These are phyloP conservation scores for Zygothrica quintamaculata DNA, from an alignment of 2,888 invertebrate genomes.

Conservation along the genomic window DNA sequence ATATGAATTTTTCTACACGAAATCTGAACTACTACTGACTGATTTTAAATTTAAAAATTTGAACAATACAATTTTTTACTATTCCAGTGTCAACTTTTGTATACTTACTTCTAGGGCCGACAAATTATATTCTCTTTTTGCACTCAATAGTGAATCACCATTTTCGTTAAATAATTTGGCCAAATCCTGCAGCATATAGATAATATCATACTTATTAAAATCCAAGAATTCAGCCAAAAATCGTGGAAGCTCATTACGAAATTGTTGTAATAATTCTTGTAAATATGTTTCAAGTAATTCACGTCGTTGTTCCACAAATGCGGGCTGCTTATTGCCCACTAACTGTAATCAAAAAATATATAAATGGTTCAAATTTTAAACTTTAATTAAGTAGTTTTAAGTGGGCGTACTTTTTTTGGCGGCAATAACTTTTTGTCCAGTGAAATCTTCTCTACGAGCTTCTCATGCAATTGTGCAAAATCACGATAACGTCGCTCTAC, in stretches of 20 bases:
- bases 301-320: slow-evolving; percentile 93
- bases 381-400: neutral
- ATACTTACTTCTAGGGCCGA: slow-evolving; percentile 90
- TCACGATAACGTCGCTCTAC: slow-evolving; percentile 94
- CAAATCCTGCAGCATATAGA: slow-evolving; percentile 91
- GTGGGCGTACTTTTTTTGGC: slow-evolving; percentile 90
- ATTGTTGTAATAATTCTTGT: slow-evolving; percentile 89
- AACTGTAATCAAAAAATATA: slow-evolving; percentile 34
- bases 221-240: slow-evolving; percentile 93
- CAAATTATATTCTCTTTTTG: slow-evolving; percentile 88
- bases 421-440: slow-evolving; percentile 94
- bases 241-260: slow-evolving; percentile 92
- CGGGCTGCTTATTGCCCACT: slow-evolving; percentile 92
- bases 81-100: too few relatives aligned
- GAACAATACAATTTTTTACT: too few relatives aligned
- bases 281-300: slow-evolving; percentile 93
- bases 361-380: too few relatives aligned
- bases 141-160: slow-evolving; percentile 88
- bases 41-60: too few relatives aligned
- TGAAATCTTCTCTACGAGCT: slow-evolving; percentile 91
- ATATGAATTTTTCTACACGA: too few relatives aligned
- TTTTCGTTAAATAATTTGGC: slow-evolving; percentile 91
- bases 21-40: slow-evolving; percentile 18
- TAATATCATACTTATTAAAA: slow-evolving; percentile 95
- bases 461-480: slow-evolving; percentile 94